Base-by-base conservation (phyloP, 2,797 vertebrate genomes). In the Rhinatrema bivittatum region DNA sequence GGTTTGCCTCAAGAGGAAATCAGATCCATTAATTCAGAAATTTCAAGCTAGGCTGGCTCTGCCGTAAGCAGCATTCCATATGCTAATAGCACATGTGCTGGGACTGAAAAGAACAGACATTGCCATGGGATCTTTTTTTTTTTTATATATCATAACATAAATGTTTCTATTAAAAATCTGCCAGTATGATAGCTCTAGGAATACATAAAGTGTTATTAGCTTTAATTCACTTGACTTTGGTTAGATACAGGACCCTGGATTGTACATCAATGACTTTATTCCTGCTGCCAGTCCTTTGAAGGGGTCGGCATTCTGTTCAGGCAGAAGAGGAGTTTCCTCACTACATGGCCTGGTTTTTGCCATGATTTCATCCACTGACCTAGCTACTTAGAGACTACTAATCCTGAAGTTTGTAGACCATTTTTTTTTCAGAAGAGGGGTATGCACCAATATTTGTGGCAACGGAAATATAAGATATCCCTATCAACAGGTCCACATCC, bases 21-120 rank as follows among this genome's bases (percentile, higher is more conserved):
- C 78, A 79, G 76, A 81, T 82, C 78, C 79, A 84, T 84, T 84
- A 84, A 84, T 84, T 83, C 78, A 82, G 73, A 84, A 84, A 83
- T 84, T 83, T 84, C 78, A 82, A 83, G 79, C 81, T 75, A 32
- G 70, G 54, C 71, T 84, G 68, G 70, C 57, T 81, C 72, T 76
- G 68, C 71, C 65, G 74, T 79, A 79, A 82, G 79, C 69, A 76
- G 80, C 78, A 68, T 82, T 83, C 81, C 77, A 84, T 83, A 79
- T 79, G 77, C 71, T 83, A 81, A 84, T 79, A 72, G 59, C 48
- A 68, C 75, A 69, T 81, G 68, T 76, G 55, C 74, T 68, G 72
- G 78, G 69, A 70, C 68, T 68, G 68, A 72, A 66, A 72, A 77
- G 66, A 67, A 66, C 55, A 70, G 78, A 74, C 67, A 59, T n/a